These are phyloP conservation scores for Tylochromis polylepis DNA, from an alignment of 2,113 vertebrate genomes.

Conservation along the genomic window DNA sequence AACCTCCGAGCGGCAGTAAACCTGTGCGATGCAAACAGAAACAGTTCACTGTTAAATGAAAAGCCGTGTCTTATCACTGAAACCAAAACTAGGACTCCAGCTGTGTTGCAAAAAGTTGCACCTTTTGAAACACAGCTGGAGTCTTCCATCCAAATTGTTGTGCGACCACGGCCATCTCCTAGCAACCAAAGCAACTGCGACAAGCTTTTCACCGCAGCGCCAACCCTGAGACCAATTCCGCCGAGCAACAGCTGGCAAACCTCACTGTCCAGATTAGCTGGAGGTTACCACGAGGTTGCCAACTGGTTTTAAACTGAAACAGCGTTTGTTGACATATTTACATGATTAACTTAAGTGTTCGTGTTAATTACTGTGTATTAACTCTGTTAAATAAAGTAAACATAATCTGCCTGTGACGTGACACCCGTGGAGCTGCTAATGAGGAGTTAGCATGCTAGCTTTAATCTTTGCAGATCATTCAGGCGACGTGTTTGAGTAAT, in stretches of 20 bases:
- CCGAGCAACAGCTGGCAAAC: background rate
- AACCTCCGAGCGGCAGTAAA: background rate
- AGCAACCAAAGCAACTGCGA: background rate
- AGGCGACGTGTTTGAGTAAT: background rate
- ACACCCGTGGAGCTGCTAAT: background rate
- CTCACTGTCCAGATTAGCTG: background rate
- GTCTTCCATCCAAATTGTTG: background rate
- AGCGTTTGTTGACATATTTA: background rate
- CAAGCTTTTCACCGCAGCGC: background rate
- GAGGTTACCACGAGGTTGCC: rapidly evolving
- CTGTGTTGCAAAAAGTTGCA: background rate
- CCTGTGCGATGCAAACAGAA: background rate
- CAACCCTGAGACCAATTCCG: background rate
- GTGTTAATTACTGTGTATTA: rapidly evolving
- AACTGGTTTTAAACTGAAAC: background rate
- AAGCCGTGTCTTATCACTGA: no score
- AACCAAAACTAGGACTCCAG: no score
- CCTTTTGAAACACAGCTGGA: background rate
- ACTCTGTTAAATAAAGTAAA: background rate
- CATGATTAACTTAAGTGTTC: background rate
- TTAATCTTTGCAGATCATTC: background rate
- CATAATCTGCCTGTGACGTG: background rate
- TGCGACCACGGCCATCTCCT: no score
- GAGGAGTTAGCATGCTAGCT: background rate
- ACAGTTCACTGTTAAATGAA: background rate